Percentiles rank a stretch among this genome's conserved stretches.
Conservation (phyloP, 2,888 invertebrate species). For the Cerceris ruficornis region DNA sequence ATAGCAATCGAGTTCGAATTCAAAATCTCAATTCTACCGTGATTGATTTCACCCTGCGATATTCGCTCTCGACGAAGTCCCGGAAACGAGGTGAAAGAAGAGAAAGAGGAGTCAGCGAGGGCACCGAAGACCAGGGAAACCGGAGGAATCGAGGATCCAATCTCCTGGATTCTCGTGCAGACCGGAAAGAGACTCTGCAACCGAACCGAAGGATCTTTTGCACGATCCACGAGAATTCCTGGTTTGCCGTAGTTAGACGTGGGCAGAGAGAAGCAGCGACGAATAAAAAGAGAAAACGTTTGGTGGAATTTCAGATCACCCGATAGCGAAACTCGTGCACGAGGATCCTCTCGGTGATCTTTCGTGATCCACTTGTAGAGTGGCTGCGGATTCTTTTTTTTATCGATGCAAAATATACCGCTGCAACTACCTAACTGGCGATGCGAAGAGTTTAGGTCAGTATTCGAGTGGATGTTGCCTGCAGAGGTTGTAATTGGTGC, state of each 20-base stretch:
- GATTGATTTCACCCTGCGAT: slow-evolving; percentile 41
- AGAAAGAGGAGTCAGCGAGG: slow-evolving; percentile 6
- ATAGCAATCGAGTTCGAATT: slow-evolving; percentile 3
- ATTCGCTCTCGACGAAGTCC: background rate
- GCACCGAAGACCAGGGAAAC: slow-evolving; percentile 32
- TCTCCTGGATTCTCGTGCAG: slow-evolving; percentile 33
- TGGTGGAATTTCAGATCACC: slow-evolving; percentile 37
- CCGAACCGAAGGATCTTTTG: slow-evolving; percentile 30
- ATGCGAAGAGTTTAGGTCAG: background rate
- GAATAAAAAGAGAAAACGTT: slow-evolving; percentile 21
- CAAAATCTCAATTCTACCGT: slow-evolving; percentile 30
- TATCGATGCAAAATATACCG: slow-evolving; percentile 15
- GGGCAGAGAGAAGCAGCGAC: slow-evolving; percentile 12
- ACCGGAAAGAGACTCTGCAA: slow-evolving; percentile 9
- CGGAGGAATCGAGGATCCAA: slow-evolving; percentile 40
- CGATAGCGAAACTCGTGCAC: slow-evolving; percentile 38
- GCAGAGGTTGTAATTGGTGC: too few relatives aligned
- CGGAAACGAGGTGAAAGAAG: slow-evolving; percentile 3
- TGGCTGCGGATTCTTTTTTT: slow-evolving; percentile 11
- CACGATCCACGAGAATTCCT: slow-evolving; percentile 39
- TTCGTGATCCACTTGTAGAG: slow-evolving; percentile 34
- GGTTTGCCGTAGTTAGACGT: slow-evolving; percentile 5
- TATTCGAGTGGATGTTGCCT: background rate
- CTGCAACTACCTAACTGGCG: background rate
- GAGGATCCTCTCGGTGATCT: slow-evolving; percentile 28